Conservation (phyloP, 2,113 vertebrate genomes). For the Epinephelus lanceolatus region DNA sequence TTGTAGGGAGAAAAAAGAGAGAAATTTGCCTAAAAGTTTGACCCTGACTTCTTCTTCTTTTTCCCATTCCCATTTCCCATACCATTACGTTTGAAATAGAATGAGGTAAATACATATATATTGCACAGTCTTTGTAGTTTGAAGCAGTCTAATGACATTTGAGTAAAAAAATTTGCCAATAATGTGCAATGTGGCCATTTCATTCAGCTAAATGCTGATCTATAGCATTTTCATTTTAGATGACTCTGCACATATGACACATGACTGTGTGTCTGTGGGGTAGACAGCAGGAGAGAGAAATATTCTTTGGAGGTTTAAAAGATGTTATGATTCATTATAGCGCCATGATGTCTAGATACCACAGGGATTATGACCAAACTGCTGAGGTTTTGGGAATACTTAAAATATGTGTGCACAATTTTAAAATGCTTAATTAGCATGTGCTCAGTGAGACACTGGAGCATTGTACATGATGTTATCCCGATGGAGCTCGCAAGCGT, state of each 20-base stretch:
- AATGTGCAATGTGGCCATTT: neutral
- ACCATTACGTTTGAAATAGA: neutral
- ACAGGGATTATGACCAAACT: neutral
- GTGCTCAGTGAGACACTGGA: conserved; percentile 39
- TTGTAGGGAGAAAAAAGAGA: neutral
- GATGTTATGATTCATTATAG: neutral
- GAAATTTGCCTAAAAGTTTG: neutral
- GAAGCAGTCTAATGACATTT: neutral
- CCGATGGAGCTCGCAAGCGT: conserved; percentile 10
- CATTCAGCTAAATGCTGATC: neutral
- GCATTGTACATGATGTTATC: conserved; percentile 42
- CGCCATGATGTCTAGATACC: neutral
- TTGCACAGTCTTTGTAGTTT: too few species aligned
- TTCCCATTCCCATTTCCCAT: too few species aligned
- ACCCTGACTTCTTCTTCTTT: neutral
- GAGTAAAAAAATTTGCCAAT: neutral
- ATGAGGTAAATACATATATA: too few species aligned
- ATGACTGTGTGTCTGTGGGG: neutral
- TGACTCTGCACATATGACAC: neutral
- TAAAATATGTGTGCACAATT: conserved; percentile 29
- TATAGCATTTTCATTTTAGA: neutral
- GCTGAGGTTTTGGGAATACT: conserved; percentile 6
- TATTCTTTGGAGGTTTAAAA: neutral
- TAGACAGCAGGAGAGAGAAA: neutral
- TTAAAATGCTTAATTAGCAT: conserved; percentile 49